Percentiles rank a stretch among this genome's conserved stretches.
These are phyloP conservation scores for Magallana ariakensis DNA, from an alignment of 1,140 invertebrate genomes.

Conservation along the genomic window DNA sequence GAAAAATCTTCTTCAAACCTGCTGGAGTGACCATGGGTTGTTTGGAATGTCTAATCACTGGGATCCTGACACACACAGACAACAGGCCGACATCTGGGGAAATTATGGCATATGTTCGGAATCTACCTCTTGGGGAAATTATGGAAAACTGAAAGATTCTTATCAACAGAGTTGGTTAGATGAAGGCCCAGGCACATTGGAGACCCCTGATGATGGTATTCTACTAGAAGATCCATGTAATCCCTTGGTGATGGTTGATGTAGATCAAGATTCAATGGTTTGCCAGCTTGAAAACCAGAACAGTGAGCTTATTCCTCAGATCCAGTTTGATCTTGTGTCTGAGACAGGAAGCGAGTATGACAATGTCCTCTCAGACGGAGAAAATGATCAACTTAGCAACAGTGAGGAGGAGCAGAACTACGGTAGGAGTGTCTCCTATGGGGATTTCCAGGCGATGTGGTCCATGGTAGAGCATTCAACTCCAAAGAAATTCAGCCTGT, in stretches of 20 bases:
- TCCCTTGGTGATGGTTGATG: constrained; percentile 3
- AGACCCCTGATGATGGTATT: neutral
- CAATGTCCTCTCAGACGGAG: constrained; percentile 53
- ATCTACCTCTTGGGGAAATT: constrained; percentile 3
- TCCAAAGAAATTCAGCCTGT: constrained; percentile 54
- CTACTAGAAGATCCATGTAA: constrained; percentile 9
- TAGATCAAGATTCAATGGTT: neutral
- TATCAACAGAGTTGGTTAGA: constrained; percentile 1
- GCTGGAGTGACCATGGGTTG: neutral
- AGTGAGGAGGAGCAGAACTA: constrained; percentile 27
- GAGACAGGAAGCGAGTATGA: constrained; percentile 53
- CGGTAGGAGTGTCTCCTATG: constrained; percentile 60
- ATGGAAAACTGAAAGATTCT: constrained; percentile 21
- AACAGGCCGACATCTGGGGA: constrained; percentile 42
- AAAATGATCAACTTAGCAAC: constrained; percentile 44
- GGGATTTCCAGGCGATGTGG: constrained; percentile 61
- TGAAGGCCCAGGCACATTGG: constrained; percentile 12
- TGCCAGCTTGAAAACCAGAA: constrained; percentile 44
- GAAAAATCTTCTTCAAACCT: neutral
- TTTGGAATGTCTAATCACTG: constrained; percentile 45
- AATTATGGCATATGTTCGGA: constrained; percentile 44
- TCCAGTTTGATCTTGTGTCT: constrained; percentile 63
- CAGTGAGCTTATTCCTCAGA: constrained; percentile 62
- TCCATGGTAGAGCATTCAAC: constrained; percentile 41
- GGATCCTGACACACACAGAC: constrained; percentile 17